Conservation (phyloP, 2,113 vertebrate genomes). For the Corvus hawaiiensis region DNA sequence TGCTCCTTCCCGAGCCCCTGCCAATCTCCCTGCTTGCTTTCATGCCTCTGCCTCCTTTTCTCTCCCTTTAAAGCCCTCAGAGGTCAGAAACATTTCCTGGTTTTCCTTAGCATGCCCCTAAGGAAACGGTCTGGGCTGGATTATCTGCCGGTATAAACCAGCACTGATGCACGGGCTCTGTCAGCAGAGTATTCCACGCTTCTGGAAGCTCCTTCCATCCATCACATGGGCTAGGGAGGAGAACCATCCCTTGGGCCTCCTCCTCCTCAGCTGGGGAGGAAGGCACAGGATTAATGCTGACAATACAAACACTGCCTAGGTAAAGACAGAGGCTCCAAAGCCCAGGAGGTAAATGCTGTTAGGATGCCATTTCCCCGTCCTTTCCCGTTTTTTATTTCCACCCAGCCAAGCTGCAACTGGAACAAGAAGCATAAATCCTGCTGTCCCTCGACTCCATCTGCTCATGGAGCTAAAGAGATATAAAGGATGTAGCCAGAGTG, state of each 20-base stretch:
- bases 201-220: neutral
- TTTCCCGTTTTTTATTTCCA: neutral
- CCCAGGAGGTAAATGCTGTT: neutral
- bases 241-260: neutral
- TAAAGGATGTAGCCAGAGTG: neutral
- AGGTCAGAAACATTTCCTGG: slow-evolving; percentile 50
- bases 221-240: neutral
- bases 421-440: slow-evolving; percentile 45
- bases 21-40: neutral
- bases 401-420: slow-evolving; percentile 20
- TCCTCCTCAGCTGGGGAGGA: slow-evolving; percentile 9
- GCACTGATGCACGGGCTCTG: neutral
- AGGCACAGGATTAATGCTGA: neutral
- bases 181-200: neutral
- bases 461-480: slow-evolving; percentile 8
- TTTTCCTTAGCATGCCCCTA: neutral
- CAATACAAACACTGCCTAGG: neutral
- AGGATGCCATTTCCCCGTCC: neutral
- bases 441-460: slow-evolving; percentile 30
- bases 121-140: neutral
- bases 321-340: neutral
- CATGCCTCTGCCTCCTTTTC: neutral
- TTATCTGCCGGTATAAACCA: neutral
- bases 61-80: neutral
- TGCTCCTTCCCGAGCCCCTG: neutral